Percentiles rank a stretch among this genome's conserved stretches.
Conservation (phyloP, 2,113 vertebrate species). For the Myiozetetes cayanensis region DNA sequence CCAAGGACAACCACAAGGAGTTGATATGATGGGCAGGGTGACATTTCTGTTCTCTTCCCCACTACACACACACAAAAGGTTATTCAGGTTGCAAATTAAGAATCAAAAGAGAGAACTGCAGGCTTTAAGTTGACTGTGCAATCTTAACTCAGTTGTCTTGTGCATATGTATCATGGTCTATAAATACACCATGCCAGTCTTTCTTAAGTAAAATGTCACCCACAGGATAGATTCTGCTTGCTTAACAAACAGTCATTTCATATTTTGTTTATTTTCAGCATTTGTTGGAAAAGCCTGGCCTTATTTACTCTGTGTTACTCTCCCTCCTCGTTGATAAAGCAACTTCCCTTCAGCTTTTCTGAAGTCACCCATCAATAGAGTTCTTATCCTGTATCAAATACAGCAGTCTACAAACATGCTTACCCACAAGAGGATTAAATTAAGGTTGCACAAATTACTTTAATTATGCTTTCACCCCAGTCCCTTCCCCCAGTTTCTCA, state of each 20-base stretch:
- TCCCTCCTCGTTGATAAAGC: background rate
- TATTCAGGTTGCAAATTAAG: background rate
- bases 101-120: background rate
- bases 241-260: background rate
- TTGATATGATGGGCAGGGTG: background rate
- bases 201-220: background rate
- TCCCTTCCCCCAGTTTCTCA: background rate
- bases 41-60: background rate
- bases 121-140: background rate
- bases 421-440: background rate
- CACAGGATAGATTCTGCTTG: background rate
- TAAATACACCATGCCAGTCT: background rate
- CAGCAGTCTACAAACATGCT: background rate
- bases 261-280: constrained; percentile 33
- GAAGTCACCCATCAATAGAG: background rate
- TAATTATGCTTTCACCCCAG: background rate
- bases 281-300: background rate
- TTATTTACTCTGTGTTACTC: background rate
- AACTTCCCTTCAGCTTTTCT: background rate
- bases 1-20: no score
- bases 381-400: background rate
- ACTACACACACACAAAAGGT: background rate
- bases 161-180: background rate
- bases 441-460: background rate
- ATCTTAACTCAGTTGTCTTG: background rate